phyloP scores from a whole-genome alignment of 2,797 vertebrate genomes.

The Sebastes alutus region DNA sequence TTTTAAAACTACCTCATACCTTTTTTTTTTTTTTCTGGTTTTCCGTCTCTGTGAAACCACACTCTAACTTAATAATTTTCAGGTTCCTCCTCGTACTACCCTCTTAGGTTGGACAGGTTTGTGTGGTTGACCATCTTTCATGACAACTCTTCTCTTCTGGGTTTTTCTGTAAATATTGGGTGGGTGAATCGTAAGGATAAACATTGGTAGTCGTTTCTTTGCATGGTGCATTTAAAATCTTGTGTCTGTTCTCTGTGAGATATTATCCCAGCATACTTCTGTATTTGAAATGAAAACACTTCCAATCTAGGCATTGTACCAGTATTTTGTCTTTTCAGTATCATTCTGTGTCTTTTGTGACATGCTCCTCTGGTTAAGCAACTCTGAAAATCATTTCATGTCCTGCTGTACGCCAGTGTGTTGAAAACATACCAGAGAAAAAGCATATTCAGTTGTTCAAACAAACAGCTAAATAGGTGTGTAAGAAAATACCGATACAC shows the following conservation, averaged over 20 bases:
- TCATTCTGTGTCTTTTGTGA: background rate
- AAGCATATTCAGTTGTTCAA: background rate
- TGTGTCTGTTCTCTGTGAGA: background rate
- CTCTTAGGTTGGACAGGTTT: conserved; percentile 11
- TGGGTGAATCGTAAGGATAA: background rate
- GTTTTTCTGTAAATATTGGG: background rate
- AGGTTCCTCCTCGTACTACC: conserved; percentile 2
- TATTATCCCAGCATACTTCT: background rate
- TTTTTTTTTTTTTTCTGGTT: background rate
- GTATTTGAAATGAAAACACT: background rate
- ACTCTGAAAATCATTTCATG: background rate
- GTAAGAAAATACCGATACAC: no score
- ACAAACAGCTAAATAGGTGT: background rate
- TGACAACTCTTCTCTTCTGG: background rate
- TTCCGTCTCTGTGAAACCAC: conserved; percentile 3
- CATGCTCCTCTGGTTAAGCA: background rate
- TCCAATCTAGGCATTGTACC: background rate
- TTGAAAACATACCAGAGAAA: background rate
- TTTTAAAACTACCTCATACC: conserved; percentile 4
- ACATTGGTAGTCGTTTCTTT: background rate
- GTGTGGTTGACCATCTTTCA: conserved; percentile 27
- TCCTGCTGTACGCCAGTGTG: background rate
- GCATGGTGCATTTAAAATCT: background rate
- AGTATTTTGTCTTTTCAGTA: background rate
- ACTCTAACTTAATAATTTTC: conserved; percentile 12